Percentiles rank a stretch among this genome's conserved stretches.
phyloP scores from a whole-genome alignment of 2,888 invertebrate species.

The Netelia virgata region DNA sequence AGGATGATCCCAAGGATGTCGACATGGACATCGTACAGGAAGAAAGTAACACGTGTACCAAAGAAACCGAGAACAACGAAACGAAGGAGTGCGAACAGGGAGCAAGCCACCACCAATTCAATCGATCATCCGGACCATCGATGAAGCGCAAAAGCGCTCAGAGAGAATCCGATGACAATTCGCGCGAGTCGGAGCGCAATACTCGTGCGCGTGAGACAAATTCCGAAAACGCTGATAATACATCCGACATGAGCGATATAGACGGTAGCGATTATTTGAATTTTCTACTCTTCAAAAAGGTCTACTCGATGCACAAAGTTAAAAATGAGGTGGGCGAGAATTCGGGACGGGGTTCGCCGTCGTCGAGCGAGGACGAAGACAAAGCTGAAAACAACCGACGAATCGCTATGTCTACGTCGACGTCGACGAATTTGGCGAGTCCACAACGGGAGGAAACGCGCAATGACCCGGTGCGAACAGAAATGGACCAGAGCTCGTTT shows the following conservation, averaged over 20 bases:
- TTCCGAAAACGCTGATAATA: not conserved
- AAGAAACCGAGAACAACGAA: conserved; percentile 61
- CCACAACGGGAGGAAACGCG: not conserved
- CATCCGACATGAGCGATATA: not conserved
- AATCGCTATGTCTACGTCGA: not conserved
- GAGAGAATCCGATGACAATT: conserved; percentile 1
- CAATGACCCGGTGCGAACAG: not conserved
- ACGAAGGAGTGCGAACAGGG: conserved; percentile 56
- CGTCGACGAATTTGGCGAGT: not conserved
- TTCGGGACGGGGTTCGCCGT: conserved; percentile 80
- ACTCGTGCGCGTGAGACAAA: not conserved
- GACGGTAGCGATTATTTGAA: conserved; percentile 11
- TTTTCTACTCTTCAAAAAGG: not conserved
- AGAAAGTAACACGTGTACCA: not conserved
- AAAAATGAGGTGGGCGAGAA: not conserved
- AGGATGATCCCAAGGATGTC: not conserved
- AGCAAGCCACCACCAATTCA: not conserved
- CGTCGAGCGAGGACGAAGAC: conserved; percentile 55
- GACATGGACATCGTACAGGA: not conserved
- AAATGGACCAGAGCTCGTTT: not conserved
- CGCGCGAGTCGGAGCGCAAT: conserved; percentile 8
- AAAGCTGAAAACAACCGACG: not conserved
- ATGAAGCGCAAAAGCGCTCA: conserved; percentile 23
- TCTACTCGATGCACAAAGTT: not conserved
- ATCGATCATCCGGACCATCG: not conserved